These are phyloP conservation scores for Sinopyrophorus schimmeli DNA, from an alignment of 2,888 invertebrate genomes.

Conservation along the genomic window DNA sequence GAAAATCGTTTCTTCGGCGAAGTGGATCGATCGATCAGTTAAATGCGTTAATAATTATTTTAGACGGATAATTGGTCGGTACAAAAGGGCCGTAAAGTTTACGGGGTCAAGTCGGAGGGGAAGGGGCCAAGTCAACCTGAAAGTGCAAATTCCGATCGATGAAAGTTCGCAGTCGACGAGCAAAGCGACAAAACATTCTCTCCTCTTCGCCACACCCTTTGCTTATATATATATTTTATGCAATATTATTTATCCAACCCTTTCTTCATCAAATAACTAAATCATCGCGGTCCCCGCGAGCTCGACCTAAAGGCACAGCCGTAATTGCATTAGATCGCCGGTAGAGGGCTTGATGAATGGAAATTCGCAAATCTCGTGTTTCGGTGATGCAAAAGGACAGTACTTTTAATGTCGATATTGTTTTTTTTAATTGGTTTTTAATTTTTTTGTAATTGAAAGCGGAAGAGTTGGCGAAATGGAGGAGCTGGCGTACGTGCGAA, in stretches of 20 bases:
- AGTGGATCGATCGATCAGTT: neutral
- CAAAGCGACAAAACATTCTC: slow-evolving; percentile 33
- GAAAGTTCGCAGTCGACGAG: slow-evolving; percentile 29
- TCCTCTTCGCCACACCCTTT: slow-evolving; percentile 37
- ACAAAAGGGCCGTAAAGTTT: slow-evolving; percentile 10
- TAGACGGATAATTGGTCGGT: neutral
- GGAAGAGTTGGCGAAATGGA: no score
- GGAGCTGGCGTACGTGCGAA: no score
- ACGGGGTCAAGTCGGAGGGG: slow-evolving; percentile 14
- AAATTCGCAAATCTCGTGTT: no score
- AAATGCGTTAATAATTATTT: neutral
- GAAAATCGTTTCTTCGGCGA: slow-evolving; percentile 16
- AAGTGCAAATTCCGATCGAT: slow-evolving; percentile 35
- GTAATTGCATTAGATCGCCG: no score
- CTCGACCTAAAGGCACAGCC: no score
- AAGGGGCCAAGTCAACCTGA: slow-evolving; percentile 26
- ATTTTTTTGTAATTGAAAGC: no score
- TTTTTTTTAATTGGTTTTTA: no score
- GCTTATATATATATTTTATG: slow-evolving; percentile 19
- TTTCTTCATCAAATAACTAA: no score
- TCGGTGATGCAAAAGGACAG: no score
- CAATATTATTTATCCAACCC: slow-evolving; percentile 6
- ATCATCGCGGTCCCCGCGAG: no score
- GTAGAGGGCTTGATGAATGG: no score
- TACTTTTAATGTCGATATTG: no score